Evolutionary conservation across 2,113 vertebrate genomes (phyloP).

Genomic region (Syrmaticus mikado): DNA sequence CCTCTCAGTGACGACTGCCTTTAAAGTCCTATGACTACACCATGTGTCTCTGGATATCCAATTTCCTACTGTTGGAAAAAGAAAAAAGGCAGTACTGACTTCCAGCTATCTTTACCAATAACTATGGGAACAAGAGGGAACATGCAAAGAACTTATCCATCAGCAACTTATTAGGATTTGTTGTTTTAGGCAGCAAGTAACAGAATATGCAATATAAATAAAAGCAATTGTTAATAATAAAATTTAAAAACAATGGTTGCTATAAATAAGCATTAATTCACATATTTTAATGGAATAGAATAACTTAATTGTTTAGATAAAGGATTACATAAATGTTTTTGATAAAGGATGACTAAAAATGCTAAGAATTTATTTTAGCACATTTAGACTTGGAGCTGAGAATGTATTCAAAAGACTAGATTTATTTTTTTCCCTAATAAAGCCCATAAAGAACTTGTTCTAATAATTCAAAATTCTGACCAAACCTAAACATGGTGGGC

Average conservation of each 20-base stretch:
- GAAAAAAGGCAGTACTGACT: slow-evolving; percentile 66
- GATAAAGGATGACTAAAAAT: slow-evolving; percentile 60
- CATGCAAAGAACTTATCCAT: slow-evolving; percentile 59
- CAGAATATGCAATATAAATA: slow-evolving; percentile 59
- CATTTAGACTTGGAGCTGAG: slow-evolving; percentile 26
- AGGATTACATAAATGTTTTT: slow-evolving; percentile 32
- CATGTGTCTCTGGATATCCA: slow-evolving; percentile 88
- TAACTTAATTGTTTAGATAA: slow-evolving; percentile 38
- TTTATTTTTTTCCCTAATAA: neutral
- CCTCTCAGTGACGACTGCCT: slow-evolving; percentile 77
- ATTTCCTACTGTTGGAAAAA: slow-evolving; percentile 86
- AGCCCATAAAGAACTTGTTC: neutral
- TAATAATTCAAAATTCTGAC: slow-evolving; percentile 4
- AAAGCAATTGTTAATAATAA: slow-evolving; percentile 66
- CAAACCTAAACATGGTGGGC: neutral
- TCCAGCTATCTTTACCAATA: slow-evolving; percentile 76
- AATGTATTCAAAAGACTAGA: slow-evolving; percentile 5
- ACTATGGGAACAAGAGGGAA: slow-evolving; percentile 79
- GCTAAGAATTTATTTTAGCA: slow-evolving; percentile 37
- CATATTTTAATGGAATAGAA: slow-evolving; percentile 40
- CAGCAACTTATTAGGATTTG: slow-evolving; percentile 43
- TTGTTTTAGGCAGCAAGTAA: slow-evolving; percentile 58
- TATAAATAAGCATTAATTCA: slow-evolving; percentile 66
- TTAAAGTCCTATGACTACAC: slow-evolving; percentile 85
- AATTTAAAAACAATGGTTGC: slow-evolving; percentile 55